Base-by-base conservation (phyloP, 1,140 invertebrate genomes). In the Nomia melanderi region DNA sequence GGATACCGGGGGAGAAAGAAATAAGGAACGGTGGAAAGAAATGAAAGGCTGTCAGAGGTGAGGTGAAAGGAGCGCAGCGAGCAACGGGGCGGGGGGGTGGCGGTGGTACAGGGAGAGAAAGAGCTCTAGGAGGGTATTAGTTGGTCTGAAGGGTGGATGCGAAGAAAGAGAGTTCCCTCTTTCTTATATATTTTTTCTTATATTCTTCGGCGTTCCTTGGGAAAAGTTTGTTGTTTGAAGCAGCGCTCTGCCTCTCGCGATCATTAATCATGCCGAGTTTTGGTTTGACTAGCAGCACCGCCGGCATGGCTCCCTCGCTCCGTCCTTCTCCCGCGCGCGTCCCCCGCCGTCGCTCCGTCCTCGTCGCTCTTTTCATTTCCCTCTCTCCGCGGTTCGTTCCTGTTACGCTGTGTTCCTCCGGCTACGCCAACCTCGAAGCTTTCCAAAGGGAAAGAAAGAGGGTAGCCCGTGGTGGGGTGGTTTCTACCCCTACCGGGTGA, bases 191-290 rank as follows among this genome's bases (percentile, higher is more conserved):
- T 92, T 92, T 92, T 92, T 92, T 92, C 89, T 90, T 88, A 88
- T 90, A 90, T 93, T 93, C 92, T 92, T 90, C 87, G 80, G 79
- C 90, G 89, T 92, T 92, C 90, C 89, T 92, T 93, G 93, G 93
- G 93, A 94, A 94, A 94, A 94, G 93, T 94, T 94, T 94, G 93
- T 94, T 94, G 93, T 94, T 93, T 93, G 93, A 93, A 93, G 93
- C 93, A 92, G 92, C 91, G 85, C 87, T 88, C 85, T 88, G 86
- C 82, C 86, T 86, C 90, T 90, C 92, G 91, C 91, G 90, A 93
- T 92, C 93, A 94, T 94, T 94, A 94, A 94, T 94, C 93, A 94
- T 93, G 92, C 90, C 90, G 92, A 93, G 93, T 93, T 94, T 94
- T 93, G 92, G 93, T 93, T 93, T 94, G 93, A 94, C 93, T 94